Base-by-base conservation (phyloP, 2,797 vertebrate species). In the Arctocebus calabarensis region DNA sequence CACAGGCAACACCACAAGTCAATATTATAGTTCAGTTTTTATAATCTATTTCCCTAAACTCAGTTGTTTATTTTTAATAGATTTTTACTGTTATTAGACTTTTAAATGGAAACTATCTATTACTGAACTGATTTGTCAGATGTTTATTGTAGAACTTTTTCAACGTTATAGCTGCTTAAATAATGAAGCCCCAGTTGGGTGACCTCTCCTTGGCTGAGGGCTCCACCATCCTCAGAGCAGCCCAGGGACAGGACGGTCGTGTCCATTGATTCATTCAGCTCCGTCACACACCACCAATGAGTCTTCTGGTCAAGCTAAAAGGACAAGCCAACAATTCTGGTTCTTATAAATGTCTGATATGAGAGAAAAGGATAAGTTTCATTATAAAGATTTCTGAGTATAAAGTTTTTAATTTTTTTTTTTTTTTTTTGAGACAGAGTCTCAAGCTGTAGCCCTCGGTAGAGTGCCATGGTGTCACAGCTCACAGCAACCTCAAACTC, bases 311-410 rank as follows among this genome's bases (percentile, higher is more conserved):
- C 61, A 95, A 84, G 66, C 27, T 77, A 16, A 88, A 81, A 32
- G 1, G 11, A 70, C 13, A 59, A 87, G 16, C 9, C 88, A 85
- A 85, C 12, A 66, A 84, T 74, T 88, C 82, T 74, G 27, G 5
- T 32, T 91, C 78, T 66, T 66, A 40, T 77, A 74, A 96, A 78
- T 1, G 75, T 8, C 57, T 89, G 29, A 25, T 90, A 32, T 95
- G 22, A 61, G 25, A 78, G 40, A 81, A 74, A 96, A 90, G 5
- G 66, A 55, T 27, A n/a, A 77, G 9, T 68, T 87, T 2, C 59
- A 6, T 61, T 73, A 61, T 2, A 88, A 55, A 85, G 27, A 90
- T 22, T 89, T 48, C 52, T 32, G 84, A 94, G 52, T 23, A 25
- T 73, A 57, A 16, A 52, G 48, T 52, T 52, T 52, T 52, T 52